Percentiles rank a stretch among this genome's conserved stretches.
Evolutionary conservation across 1,140 invertebrate species (phyloP).

Genomic region (Heliconius hermathena): DNA sequence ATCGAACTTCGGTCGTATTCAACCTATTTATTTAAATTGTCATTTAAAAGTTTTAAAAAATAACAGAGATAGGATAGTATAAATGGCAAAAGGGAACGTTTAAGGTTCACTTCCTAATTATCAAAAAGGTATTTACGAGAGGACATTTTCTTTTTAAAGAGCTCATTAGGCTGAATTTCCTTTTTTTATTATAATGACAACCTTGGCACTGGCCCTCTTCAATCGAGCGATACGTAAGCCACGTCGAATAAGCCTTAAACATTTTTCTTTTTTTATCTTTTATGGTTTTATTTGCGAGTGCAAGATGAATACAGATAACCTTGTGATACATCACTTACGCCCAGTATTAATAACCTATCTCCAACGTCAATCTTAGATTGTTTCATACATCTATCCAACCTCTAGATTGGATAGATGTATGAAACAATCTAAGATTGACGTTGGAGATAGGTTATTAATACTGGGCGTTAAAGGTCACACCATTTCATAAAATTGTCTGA

Average conservation of each 20-base stretch:
- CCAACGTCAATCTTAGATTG: no score
- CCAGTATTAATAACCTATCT: no score
- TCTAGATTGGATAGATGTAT: no score
- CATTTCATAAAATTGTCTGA: no score
- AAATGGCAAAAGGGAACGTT: constrained; percentile 1
- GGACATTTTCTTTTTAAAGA: constrained; percentile 16
- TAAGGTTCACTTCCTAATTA: constrained; percentile 15
- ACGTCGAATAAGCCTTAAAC: background rate
- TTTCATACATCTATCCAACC: no score
- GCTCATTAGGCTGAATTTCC: constrained; percentile 22
- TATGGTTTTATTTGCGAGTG: background rate
- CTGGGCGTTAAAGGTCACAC: background rate
- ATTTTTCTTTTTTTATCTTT: background rate
- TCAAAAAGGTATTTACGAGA: constrained; percentile 17
- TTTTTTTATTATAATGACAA: constrained; percentile 20
- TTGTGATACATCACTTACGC: background rate
- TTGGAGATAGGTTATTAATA: no score
- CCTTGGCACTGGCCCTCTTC: constrained; percentile 9
- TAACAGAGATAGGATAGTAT: background rate
- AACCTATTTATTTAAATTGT: background rate
- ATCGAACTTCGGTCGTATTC: background rate
- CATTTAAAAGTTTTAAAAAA: background rate
- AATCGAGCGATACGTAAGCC: constrained; percentile 22
- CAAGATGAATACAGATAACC: background rate
- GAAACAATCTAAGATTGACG: no score